phyloP scores from a whole-genome alignment of 2,797 vertebrate genomes.

The Rhynchonycteris naso region DNA sequence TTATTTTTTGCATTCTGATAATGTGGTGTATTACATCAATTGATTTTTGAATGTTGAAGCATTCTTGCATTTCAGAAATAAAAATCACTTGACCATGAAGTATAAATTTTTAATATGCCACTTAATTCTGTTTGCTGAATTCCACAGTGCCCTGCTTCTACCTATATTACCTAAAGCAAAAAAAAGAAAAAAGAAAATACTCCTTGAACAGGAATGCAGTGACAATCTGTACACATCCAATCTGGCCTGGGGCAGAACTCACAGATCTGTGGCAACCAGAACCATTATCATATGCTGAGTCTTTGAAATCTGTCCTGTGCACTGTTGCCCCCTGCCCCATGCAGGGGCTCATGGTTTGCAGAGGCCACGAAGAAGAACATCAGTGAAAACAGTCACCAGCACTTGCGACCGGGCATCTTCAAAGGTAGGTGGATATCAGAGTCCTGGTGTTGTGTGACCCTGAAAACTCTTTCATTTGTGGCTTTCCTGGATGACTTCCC shows the following conservation, averaged over 20 bases:
- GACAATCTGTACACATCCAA: background rate
- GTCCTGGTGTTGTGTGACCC: background rate
- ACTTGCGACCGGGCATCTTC: background rate
- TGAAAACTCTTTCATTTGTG: background rate
- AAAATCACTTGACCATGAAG: too few relatives aligned
- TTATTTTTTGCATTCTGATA: too few relatives aligned
- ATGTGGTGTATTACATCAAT: too few relatives aligned
- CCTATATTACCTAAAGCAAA: background rate
- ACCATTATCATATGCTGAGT: background rate
- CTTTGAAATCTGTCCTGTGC: background rate
- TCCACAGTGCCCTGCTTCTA: background rate
- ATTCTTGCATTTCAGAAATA: too few relatives aligned
- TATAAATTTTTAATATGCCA: too few relatives aligned
- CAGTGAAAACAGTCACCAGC: background rate
- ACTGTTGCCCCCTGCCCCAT: fast-evolving
- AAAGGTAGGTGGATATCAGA: background rate
- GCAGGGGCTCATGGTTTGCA: background rate
- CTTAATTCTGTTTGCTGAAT: background rate
- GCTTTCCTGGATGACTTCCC: background rate
- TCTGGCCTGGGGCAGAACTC: background rate
- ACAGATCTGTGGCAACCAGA: background rate
- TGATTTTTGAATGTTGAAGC: too few relatives aligned
- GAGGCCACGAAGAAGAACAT: background rate
- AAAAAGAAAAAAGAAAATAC: background rate
- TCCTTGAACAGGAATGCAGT: background rate